Evolutionary conservation across 2,888 invertebrate genomes (phyloP), one percentile per base, ranked within the genome.

Genomic region (Pandemis cinnamomeana): DNA sequence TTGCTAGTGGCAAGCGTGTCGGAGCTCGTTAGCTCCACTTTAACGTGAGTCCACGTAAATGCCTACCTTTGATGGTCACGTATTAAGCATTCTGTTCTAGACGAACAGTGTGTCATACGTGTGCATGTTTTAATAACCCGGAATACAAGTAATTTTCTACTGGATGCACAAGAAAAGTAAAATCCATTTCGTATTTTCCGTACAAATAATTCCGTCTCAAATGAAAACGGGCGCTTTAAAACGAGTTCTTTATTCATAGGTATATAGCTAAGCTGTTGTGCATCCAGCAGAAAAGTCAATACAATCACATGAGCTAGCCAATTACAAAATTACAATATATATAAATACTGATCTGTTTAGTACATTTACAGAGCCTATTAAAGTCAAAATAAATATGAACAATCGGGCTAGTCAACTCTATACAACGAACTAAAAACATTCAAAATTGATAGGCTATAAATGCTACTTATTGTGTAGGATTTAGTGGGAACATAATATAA

Each of bases 1-100:
- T 63, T 62, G 20, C 20, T 20, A 20, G 20, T 20, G 0, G 51
- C 71, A 53, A 62, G 71, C 53, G 62, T 62, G 63, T 71, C 53
- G 63, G 36, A 2, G 62, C 71, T 67, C 53, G 66, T 67, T 67
- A 36, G 53, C n/a, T 41, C 27, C 53, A 36, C 13, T 41, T 36
- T 0, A 27, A 63, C 1, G 44, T 41, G 51, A 36, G 6, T 8
- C 36, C 67, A 27, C 11, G 15, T 20, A 7, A 66, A 20, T 20
- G 11, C 20, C 20, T 41, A 53, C 66, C 41, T 53, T 36, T 66
- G 51, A 41, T 10, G 36, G 66, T 27, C 20, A 36, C 51, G 36
- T 66, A n/a, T 66, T 53, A 41, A 53, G 51, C 5, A 27, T 63
- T 48, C 27, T 6, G 27, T 15, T 11, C 46, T 11, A 48, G 51